Base-by-base conservation (phyloP, 2,113 vertebrate genomes). In the Brachyhypopomus occidentalis region DNA sequence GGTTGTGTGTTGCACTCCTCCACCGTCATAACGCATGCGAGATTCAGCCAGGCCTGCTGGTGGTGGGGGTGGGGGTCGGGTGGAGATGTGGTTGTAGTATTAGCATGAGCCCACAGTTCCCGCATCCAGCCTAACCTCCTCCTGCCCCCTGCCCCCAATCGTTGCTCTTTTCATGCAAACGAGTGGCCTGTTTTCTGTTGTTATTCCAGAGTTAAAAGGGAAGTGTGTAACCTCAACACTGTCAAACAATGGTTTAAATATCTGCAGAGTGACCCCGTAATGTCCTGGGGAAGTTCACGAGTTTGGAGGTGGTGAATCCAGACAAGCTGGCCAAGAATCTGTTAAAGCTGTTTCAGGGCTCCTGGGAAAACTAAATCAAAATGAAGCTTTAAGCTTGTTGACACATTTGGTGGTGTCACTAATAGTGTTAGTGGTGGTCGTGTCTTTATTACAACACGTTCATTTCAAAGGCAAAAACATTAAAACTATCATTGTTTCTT, bases 111-210 rank as follows among this genome's bases (percentile, higher is more conserved):
- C 85, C 81, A 78, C 84, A 89, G 77, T 93, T 92, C 92, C 90
- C 92, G 88, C 92, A 92, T 91, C 19, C 27, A 78, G 38, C 52
- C 77, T 36, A 16, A 83, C 60, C 63, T 79, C 30, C 78, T 78
- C 76, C 78, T 9, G 12, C 9, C 19, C 62, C 62, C 56, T 7
- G 55, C 79, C 69, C 70, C 55, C 75, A 74, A 77, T 74, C 79
- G 84, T 88, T 89, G 88, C 91, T 92, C 92, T 93, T 94, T 93
- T 92, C 91, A 94, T 94, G 94, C 90, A 91, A 94, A 94, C 92
- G 90, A 89, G 88, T 88, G 71, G 30, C 64, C 80, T 72, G 72
- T 91, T 91, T 91, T 92, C 94, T 94, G 90, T 94, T 94, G 93
- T 94, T 94, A 94, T 94, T 93, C 93, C 88, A 91, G 90, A 92